These are phyloP conservation scores for Physeter macrocephalus DNA, from an alignment of 2,113 vertebrate species.

Conservation along the genomic window DNA sequence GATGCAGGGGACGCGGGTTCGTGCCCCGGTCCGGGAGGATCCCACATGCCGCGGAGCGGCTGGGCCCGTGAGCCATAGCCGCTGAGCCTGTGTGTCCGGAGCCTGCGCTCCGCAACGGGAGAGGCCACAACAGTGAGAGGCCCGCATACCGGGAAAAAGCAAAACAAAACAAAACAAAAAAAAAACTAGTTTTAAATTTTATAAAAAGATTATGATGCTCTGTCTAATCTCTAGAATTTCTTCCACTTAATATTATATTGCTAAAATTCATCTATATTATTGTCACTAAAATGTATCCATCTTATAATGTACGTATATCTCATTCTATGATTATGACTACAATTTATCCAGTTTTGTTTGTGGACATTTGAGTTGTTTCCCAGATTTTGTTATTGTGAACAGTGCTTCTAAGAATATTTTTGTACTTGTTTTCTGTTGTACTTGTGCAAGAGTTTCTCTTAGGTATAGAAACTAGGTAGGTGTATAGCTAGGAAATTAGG, in stretches of 20 bases:
- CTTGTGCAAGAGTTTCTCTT: background rate
- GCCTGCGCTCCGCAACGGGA: too few relatives aligned
- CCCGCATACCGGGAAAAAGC: too few relatives aligned
- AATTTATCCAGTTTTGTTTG: background rate
- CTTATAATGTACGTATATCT: background rate
- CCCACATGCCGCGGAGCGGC: too few relatives aligned
- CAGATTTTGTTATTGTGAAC: background rate
- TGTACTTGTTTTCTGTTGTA: background rate
- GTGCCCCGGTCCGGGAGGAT: too few relatives aligned
- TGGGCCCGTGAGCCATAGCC: too few relatives aligned
- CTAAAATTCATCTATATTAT: background rate
- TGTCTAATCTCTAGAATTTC: background rate
- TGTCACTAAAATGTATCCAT: background rate
- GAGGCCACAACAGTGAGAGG: too few relatives aligned
- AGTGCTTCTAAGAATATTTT: background rate
- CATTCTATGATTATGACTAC: background rate
- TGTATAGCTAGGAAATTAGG: background rate
- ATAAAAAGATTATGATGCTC: background rate
- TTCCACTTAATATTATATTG: background rate
- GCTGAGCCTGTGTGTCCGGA: too few relatives aligned
- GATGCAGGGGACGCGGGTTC: too few relatives aligned
- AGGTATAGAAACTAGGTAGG: background rate
- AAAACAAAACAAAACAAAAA: too few relatives aligned
- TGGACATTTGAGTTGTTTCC: background rate
- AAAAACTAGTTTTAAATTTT: background rate